Evolutionary conservation across 1,140 invertebrate genomes (phyloP).

Genomic region (Orchestia grillus): DNA sequence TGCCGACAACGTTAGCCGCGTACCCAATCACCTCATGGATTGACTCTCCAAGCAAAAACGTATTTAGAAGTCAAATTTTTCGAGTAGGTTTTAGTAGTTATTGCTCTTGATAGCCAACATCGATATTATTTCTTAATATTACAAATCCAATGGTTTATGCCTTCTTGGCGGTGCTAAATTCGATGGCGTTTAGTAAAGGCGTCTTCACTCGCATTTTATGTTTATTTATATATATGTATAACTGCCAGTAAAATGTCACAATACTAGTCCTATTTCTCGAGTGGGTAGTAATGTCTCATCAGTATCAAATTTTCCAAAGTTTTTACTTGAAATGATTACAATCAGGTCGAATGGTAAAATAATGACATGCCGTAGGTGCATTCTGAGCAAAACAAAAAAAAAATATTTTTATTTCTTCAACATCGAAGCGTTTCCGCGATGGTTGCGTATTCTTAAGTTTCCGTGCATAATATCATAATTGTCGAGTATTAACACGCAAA

Average conservation of each 20-base stretch:
- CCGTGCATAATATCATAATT: too few relatives aligned
- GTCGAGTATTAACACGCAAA: neutral
- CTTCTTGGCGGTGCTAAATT: neutral
- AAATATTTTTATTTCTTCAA: neutral
- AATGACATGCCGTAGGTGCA: too few relatives aligned
- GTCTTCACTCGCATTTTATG: neutral
- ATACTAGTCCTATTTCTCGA: neutral
- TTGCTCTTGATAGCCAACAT: neutral
- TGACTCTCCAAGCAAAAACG: neutral
- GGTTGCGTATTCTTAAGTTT: neutral
- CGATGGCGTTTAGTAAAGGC: neutral
- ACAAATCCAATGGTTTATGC: neutral
- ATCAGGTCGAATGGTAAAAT: too few relatives aligned
- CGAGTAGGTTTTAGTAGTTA: neutral
- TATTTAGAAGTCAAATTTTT: neutral
- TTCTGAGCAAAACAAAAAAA: too few relatives aligned
- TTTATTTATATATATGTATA: too few relatives aligned
- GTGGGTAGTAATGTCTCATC: neutral
- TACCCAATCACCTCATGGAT: neutral
- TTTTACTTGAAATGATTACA: neutral
- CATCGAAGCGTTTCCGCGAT: neutral
- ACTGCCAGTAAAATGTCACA: neutral
- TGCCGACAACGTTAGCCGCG: neutral
- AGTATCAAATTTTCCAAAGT: neutral
- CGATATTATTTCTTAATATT: neutral